Evolutionary conservation across 1,140 invertebrate genomes (phyloP), one percentile per base, ranked within the genome.

Genomic region (Liolophura sinensis): DNA sequence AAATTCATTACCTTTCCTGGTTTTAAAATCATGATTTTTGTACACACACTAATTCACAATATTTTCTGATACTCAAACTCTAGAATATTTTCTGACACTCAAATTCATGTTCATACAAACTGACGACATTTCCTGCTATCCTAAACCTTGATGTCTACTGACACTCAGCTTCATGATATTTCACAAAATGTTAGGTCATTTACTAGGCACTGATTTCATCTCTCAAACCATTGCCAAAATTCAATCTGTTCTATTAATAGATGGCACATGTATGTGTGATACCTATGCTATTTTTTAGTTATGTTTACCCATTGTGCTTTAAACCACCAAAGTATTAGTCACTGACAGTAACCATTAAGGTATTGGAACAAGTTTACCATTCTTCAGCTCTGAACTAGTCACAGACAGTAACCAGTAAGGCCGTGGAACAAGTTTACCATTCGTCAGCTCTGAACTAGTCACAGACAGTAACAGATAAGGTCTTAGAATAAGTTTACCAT

Each of bases 301-400:
- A 12, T 54, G 18, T 20, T 54, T 54, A 54, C 1, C 1, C 12
- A 7, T 5, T 4, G 7, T 12, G 18, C n/a, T 24, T 24, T 24
- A 20, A 5, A 12, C n/a, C n/a, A 54, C 24, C 51, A 54, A 7
- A 54, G 51, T 54, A 7, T 54, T 12, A 3, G 3, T n/a, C 51
- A 54, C n/a, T 54, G n/a, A n/a, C n/a, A 54, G n/a, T 20, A 24
- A 54, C 22, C 24, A 27, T 4, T 65, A 5, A 4, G 24, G 50
- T 14, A 1, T n/a, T 49, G 27, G 16, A 51, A 20, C 11, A 24
- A 47, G 50, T 47, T 55, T 15, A 49, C 59, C 27, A 48, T 57
- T 58, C 47, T 59, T 20, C 12, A 60, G 51, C 57, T 66, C 63
- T 69, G 22, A 20, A 61, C 14, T 40, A n/a, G n/a, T n/a, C n/a